Evolutionary conservation across 2,113 vertebrate genomes (phyloP).

Genomic region (Apeltes quadracus): DNA sequence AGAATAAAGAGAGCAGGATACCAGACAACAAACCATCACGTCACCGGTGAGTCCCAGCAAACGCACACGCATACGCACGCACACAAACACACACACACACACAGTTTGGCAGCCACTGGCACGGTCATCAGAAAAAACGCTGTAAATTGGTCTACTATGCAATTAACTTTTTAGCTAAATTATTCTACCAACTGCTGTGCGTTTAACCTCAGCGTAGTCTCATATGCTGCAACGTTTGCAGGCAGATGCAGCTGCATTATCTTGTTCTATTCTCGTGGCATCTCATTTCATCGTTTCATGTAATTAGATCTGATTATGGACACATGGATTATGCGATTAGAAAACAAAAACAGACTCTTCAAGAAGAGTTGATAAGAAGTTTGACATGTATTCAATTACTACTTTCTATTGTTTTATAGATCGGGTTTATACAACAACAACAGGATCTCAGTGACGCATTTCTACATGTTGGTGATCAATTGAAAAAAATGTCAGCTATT

Average conservation of each 20-base stretch:
- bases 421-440: background rate
- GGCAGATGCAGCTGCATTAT: background rate
- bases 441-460: background rate
- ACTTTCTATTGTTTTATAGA: background rate
- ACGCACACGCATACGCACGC: background rate
- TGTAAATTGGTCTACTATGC: background rate
- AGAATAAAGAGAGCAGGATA: background rate
- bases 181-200: background rate
- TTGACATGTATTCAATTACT: background rate
- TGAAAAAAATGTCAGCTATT: too few relatives aligned
- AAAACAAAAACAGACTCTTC: background rate
- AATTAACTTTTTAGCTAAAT: background rate
- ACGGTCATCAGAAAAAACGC: too few relatives aligned
- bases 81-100: background rate
- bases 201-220: background rate
- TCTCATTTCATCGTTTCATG: background rate
- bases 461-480: background rate
- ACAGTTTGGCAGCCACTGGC: too few relatives aligned
- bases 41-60: constrained; percentile 20
- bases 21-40: too few relatives aligned
- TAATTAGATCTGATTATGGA: background rate
- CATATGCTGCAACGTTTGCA: too few relatives aligned
- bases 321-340: background rate
- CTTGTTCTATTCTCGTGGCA: background rate
- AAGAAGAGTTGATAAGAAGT: background rate